Evolutionary conservation across 2,888 invertebrate species (phyloP), one percentile per base, ranked within the genome.

Genomic region (Erebia palarica): DNA sequence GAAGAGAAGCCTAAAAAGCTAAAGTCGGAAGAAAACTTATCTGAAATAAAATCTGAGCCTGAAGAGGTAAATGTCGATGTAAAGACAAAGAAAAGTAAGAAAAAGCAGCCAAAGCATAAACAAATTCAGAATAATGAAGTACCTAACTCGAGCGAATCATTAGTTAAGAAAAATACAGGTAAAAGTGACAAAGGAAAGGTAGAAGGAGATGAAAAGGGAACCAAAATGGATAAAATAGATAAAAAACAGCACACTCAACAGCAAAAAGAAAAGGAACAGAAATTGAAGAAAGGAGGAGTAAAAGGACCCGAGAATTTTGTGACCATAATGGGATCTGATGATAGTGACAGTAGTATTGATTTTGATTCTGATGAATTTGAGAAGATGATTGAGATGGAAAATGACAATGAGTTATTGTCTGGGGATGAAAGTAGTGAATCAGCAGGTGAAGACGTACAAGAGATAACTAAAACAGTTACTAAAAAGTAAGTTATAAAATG

Each of bases 331-430:
- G 81, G 84, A 14, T 78, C 81, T 58, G 78, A 75, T 70, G 86
- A 87, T 13, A 86, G 86, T 83, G 90, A 90, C 67, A 84, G 84
- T 58, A 68, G 71, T 68, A 69, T 81, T 18, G 84, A 82, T 7
- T 91, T 91, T 83, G 87, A 91, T 78, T 91, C 90, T 14, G 92
- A 91, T 83, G 91, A 86, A 70, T 92, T 83, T 86, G 87, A 88
- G 36, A 88, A 86, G 68, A 79, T 85, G 78, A 72, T 90, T 51
- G 82, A 80, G 61, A 78, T 83, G 74, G 86, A 83, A 58, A 79
- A 27, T 27, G 57, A 82, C 73, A 82, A 83, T 63, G 79, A 78
- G 68, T 79, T 77, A 49, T 80, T 80, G 21, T 77, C 75, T 27
- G 75, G 69, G 60, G 77, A 77, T 67, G 79, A 77, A 7, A 77